Evolutionary conservation across 2,797 vertebrate genomes (phyloP).

Genomic region (Sebastes variabilis): DNA sequence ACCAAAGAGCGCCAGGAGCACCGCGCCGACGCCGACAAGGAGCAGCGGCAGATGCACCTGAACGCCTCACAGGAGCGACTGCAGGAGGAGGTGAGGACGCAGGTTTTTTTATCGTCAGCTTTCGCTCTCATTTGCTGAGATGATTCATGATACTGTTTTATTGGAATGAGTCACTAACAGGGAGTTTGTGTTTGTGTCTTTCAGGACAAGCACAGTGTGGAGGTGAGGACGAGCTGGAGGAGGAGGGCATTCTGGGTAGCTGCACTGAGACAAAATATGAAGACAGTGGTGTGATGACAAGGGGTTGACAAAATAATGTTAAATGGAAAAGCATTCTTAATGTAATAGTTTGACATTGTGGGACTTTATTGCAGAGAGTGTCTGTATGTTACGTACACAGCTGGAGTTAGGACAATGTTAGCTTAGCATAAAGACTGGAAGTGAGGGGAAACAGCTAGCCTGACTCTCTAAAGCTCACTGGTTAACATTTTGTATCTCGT

Average conservation of each 20-base stretch:
- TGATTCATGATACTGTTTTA: background rate
- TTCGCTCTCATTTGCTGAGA: background rate
- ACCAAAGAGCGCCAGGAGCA: constrained; percentile 91
- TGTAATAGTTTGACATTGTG: background rate
- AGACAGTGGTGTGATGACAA: background rate
- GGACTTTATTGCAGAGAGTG: background rate
- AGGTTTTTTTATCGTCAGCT: rapidly evolving
- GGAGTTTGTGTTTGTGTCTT: constrained; percentile 58
- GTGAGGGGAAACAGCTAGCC: background rate
- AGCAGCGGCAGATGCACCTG: constrained; percentile 90
- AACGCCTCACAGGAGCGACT: constrained; percentile 89
- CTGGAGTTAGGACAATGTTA: background rate
- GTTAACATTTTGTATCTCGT: background rate
- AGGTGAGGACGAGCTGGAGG: constrained; percentile 89
- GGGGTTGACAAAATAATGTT: background rate
- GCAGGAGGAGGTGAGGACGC: constrained; percentile 88
- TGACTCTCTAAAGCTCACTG: background rate
- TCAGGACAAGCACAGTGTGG: constrained; percentile 93
- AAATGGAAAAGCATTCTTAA: background rate
- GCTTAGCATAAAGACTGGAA: background rate
- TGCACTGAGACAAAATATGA: constrained; percentile 81
- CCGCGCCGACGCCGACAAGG: constrained; percentile 90
- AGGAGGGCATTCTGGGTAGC: constrained; percentile 38
- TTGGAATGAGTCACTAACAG: background rate
- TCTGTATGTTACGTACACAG: background rate